Base-by-base conservation (phyloP, 1,140 invertebrate genomes). In the Caenorhabditis latens region DNA sequence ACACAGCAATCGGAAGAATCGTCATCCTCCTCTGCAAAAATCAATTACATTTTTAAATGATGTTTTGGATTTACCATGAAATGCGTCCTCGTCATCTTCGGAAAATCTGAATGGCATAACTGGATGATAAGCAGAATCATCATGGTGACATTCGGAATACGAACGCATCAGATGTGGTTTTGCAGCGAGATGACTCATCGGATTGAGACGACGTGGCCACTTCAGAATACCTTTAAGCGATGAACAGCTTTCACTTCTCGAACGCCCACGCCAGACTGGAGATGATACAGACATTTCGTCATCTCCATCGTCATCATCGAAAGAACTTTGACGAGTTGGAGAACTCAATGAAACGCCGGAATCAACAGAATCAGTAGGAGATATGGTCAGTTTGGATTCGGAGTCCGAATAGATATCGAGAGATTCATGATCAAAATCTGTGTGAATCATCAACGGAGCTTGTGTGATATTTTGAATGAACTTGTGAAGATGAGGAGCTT, bases 191-290 rank as follows among this genome's bases (percentile, higher is more conserved):
- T 46, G 43, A 79, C 46, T 48, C 19, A 48, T 75, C 14, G 43
- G 16, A 6, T 46, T 40, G 14, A 42, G 13, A n/a, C n/a, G 71
- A 21, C 71, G 71, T 79, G 71, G 71, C 71, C 71, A 79, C n/a
- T 79, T 79, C 71, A 79, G 46, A 79, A 79, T 79, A n/a, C 71
- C 71, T 79, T 79, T 79, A 1, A 79, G 46, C n/a, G 71, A 79
- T 50, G 71, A 79, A n/a, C 71, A 79, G n/a, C 71, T 79, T 24
- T 79, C 71, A 14, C 71, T 79, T 79, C 71, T 48, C 9, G 71
- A 79, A 13, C 71, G 71, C 13, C 7, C 14, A 11, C 71, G 40
- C 7, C 50, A 21, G 2, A 11, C 46, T 21, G 71, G 71, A 2
- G 71, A 50, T 13, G 71, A 13, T 4, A 14, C n/a, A 19, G 67